A percentile compares a stretch with the other conserved stretches of the same genome.
Evolutionary conservation across 2,113 vertebrate genomes (phyloP).

Genomic region (Nansenia antarctica): DNA sequence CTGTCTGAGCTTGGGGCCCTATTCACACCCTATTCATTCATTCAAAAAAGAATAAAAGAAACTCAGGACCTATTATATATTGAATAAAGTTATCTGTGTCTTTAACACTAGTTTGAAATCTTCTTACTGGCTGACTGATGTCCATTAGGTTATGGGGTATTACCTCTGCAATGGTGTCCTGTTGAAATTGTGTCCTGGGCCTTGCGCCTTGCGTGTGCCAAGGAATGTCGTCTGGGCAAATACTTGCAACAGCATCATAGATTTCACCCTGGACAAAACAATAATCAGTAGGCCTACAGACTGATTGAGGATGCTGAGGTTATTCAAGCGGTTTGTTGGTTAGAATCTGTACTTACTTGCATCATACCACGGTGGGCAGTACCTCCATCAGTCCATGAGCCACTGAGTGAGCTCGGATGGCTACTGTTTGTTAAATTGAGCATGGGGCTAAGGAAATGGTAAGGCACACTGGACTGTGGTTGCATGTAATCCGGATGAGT

Average conservation of each 20-base stretch:
- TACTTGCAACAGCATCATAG: constrained; percentile 23
- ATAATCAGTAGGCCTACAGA: neutral
- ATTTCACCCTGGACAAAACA: constrained; percentile 42
- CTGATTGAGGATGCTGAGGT: neutral
- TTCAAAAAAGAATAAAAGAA: neutral
- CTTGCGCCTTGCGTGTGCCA: constrained; percentile 9
- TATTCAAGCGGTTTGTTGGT: neutral
- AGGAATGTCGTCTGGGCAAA: constrained; percentile 28
- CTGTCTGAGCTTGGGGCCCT: neutral
- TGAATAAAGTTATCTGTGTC: neutral
- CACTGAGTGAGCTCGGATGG: neutral
- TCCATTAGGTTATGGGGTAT: constrained; percentile 10
- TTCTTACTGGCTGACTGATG: constrained; percentile 34
- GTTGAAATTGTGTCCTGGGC: neutral
- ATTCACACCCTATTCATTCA: neutral
- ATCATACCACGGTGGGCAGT: constrained; percentile 36
- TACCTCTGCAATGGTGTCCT: constrained; percentile 24
- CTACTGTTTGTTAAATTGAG: constrained; percentile 12
- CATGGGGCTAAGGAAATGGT: constrained; percentile 22
- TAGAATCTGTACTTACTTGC: constrained; percentile 39
- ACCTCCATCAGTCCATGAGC: constrained; percentile 31
- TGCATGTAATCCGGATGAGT: constrained; percentile 13
- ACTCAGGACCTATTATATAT: neutral
- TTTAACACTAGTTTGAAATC: neutral
- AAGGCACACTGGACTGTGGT: constrained; percentile 15